phyloP scores from a whole-genome alignment of 2,113 vertebrate genomes.

The Etia nguti region DNA sequence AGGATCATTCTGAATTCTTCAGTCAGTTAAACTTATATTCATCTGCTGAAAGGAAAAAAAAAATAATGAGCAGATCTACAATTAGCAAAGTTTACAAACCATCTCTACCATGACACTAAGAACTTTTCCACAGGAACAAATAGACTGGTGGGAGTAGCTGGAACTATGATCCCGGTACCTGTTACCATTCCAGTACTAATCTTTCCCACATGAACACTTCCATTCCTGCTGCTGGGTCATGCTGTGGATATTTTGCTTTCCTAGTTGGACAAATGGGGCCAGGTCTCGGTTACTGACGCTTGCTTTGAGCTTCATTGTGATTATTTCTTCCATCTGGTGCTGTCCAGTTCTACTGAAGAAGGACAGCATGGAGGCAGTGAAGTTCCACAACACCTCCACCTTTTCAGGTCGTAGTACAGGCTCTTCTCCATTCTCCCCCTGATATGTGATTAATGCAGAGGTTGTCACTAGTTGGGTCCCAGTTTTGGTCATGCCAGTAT shows the following conservation, averaged over 20 bases:
- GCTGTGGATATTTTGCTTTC: fast-evolving
- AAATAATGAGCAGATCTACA: fast-evolving
- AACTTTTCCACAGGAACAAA: background rate
- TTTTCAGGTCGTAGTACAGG: fast-evolving
- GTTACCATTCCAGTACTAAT: fast-evolving
- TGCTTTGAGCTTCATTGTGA: fast-evolving
- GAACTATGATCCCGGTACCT: fast-evolving
- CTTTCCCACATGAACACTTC: background rate
- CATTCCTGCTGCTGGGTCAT: fast-evolving
- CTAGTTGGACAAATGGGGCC: background rate
- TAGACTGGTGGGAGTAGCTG: fast-evolving
- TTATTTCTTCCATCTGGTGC: background rate
- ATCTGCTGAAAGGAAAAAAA: too few relatives aligned
- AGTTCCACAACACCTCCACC: background rate
- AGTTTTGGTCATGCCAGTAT: too few relatives aligned
- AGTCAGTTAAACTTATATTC: background rate
- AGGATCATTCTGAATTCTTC: background rate
- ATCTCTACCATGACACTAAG: background rate
- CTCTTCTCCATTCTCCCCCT: fast-evolving
- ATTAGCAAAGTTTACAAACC: background rate
- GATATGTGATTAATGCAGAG: background rate
- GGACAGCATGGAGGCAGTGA: fast-evolving
- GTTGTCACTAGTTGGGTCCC: too few relatives aligned
- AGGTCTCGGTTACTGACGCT: fast-evolving
- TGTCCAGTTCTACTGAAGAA: background rate